A percentile compares a stretch with the other conserved stretches of the same genome.
Conservation (phyloP, 2,797 vertebrate species). For the Lindbergichthys nudifrons region DNA sequence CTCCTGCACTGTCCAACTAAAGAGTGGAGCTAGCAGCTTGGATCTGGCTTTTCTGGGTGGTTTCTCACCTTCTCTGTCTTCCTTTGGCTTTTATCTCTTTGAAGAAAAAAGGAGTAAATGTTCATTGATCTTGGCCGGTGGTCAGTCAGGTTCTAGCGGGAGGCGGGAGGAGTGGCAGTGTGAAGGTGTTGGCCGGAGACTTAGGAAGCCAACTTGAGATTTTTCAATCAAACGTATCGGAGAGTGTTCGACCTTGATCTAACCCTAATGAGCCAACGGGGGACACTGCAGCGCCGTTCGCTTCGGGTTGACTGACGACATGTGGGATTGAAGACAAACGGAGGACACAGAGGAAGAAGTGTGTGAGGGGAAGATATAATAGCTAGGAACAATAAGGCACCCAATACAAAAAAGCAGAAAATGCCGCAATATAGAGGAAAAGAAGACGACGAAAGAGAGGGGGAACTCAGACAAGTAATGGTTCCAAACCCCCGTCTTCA, state of each 20-base stretch:
- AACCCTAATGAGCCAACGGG: conserved; percentile 71
- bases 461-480: conserved; percentile 38
- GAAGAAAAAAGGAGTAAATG: conserved; percentile 48
- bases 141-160: conserved; percentile 39
- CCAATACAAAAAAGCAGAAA: neutral
- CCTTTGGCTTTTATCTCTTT: conserved; percentile 56
- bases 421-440: neutral
- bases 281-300: conserved; percentile 14
- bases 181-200: conserved; percentile 37
- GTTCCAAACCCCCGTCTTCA: conserved; percentile 39
- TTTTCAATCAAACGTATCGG: conserved; percentile 43
- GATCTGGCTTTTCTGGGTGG: conserved; percentile 37
- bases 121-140: conserved; percentile 64
- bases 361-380: conserved; percentile 9
- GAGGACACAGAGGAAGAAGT: neutral
- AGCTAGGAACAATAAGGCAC: neutral
- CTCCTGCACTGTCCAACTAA: conserved; percentile 19
- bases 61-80: conserved; percentile 30
- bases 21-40: neutral
- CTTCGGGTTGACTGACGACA: conserved; percentile 25
- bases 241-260: conserved; percentile 66
- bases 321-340: conserved; percentile 21
- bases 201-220: conserved; percentile 17
- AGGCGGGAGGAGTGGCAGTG: conserved; percentile 30
- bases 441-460: conserved; percentile 3